phyloP scores from a whole-genome alignment of 1,140 invertebrate genomes.

The Myzus persicae region DNA sequence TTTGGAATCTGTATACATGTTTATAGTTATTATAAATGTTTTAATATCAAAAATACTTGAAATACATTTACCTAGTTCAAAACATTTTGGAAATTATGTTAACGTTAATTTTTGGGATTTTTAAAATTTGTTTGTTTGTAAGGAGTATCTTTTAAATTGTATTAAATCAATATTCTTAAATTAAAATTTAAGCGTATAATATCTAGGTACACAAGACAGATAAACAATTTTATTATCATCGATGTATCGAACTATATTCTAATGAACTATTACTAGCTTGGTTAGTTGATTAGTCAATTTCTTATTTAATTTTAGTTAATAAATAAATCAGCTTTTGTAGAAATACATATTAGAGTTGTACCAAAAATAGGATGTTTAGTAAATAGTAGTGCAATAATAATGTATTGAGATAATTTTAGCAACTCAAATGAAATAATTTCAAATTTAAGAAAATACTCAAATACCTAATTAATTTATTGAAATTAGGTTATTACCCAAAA shows the following conservation, averaged over 20 bases:
- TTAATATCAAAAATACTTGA: background rate
- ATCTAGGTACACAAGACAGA: background rate
- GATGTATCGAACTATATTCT: too few species aligned
- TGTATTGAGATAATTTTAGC: background rate
- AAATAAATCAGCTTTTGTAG: too few species aligned
- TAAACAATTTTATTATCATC: background rate
- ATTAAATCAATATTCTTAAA: background rate
- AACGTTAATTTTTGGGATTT: background rate
- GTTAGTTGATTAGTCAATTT: too few species aligned
- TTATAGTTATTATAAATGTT: background rate
- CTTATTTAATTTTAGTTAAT: too few species aligned
- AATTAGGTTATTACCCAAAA: too few species aligned
- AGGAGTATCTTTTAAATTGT: background rate
- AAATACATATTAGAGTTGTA: background rate
- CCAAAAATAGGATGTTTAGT: background rate
- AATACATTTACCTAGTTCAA: background rate
- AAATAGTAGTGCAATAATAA: background rate
- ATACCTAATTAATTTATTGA: background rate
- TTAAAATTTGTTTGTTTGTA: background rate
- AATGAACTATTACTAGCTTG: too few species aligned
- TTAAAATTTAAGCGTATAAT: too few species aligned
- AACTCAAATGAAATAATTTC: background rate
- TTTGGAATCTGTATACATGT: background rate
- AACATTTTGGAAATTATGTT: background rate
- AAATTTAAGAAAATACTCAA: background rate